Conservation (phyloP, 2,888 invertebrate genomes). For the Sclerodermus sp. region DNA sequence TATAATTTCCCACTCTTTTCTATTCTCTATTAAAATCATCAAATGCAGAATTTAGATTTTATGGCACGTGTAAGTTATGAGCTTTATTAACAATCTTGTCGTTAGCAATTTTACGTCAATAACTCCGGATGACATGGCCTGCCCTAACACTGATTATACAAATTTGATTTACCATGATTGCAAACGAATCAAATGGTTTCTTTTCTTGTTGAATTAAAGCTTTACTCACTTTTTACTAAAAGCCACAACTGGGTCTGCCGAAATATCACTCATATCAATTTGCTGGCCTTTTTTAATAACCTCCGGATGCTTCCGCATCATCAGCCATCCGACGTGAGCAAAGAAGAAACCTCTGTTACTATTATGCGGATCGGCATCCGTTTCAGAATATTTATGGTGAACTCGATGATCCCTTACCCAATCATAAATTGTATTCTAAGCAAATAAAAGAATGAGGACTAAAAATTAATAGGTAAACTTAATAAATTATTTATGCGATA, state of each 20-base stretch:
- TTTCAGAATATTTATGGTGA: slow-evolving; percentile 72
- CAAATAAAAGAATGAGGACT: slow-evolving; percentile 3
- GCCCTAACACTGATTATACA: too few relatives aligned
- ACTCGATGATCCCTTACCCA: slow-evolving; percentile 79
- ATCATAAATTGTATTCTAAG: slow-evolving; percentile 69
- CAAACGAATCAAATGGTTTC: too few relatives aligned
- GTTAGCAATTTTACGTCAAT: too few relatives aligned
- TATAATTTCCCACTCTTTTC: neutral
- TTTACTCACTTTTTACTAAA: slow-evolving; percentile 73
- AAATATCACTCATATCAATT: slow-evolving; percentile 80
- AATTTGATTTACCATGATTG: too few relatives aligned
- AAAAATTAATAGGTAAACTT: neutral
- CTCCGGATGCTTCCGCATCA: slow-evolving; percentile 86
- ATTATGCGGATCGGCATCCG: slow-evolving; percentile 82
- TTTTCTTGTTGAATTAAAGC: too few relatives aligned
- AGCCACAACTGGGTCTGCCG: slow-evolving; percentile 73
- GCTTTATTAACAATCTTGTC: too few relatives aligned
- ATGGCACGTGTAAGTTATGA: too few relatives aligned
- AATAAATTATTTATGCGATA: too few relatives aligned
- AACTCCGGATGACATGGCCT: too few relatives aligned
- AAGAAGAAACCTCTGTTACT: slow-evolving; percentile 86
- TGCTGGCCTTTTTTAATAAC: slow-evolving; percentile 74
- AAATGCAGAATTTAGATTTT: neutral
- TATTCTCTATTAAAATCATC: neutral
- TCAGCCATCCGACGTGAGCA: slow-evolving; percentile 91